Evolutionary conservation across 2,797 vertebrate genomes (phyloP).

Genomic region (Tympanoctomys barrerae): DNA sequence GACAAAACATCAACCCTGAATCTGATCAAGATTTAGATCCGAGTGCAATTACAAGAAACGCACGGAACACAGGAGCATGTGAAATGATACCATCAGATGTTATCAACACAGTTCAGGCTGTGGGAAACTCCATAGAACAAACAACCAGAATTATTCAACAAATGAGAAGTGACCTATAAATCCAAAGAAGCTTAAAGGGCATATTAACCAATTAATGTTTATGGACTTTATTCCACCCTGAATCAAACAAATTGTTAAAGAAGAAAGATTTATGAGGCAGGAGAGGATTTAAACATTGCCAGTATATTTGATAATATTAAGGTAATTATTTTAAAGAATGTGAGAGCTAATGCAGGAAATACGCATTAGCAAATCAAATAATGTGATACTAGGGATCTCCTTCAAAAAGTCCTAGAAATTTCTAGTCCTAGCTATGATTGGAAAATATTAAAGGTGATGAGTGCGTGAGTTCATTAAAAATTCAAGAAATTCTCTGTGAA

Average conservation of each 20-base stretch:
- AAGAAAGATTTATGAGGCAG: slow-evolving; percentile 40
- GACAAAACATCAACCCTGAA: background rate
- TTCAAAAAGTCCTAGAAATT: slow-evolving; percentile 27
- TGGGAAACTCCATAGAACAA: background rate
- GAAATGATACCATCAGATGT: background rate
- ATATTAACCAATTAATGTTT: slow-evolving; percentile 34
- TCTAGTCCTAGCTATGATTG: background rate
- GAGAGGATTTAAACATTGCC: slow-evolving; percentile 32
- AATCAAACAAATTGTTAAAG: slow-evolving; percentile 38
- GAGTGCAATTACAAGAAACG: background rate
- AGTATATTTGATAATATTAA: background rate
- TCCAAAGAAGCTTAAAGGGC: background rate
- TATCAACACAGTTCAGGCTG: slow-evolving; percentile 27
- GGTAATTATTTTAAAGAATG: background rate
- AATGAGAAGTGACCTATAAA: background rate
- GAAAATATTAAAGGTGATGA: background rate
- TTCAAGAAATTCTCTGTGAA: background rate
- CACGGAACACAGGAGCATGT: background rate
- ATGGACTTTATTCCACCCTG: slow-evolving; percentile 18
- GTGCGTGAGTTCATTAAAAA: background rate
- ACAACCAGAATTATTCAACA: background rate
- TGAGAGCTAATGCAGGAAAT: slow-evolving; percentile 20
- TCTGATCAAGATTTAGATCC: background rate
- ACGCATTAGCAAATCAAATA: background rate
- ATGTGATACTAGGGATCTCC: background rate